phyloP scores from a whole-genome alignment of 2,888 invertebrate genomes.

The Antheraea yamamai region DNA sequence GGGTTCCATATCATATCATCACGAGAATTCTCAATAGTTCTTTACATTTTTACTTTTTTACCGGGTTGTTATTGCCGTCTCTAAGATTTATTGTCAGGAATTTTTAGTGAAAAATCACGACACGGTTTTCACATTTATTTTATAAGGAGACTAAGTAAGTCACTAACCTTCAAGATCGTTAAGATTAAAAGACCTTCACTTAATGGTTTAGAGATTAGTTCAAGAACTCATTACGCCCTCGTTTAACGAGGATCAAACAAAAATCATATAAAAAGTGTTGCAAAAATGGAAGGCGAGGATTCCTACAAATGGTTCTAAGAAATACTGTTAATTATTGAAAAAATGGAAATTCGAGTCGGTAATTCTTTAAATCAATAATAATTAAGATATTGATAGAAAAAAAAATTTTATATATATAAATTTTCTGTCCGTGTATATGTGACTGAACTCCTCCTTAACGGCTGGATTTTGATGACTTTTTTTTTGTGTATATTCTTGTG shows the following conservation, averaged over 20 bases:
- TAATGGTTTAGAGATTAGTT: not conserved
- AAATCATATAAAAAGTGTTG: not conserved
- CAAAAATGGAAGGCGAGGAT: not conserved
- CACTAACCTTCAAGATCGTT: not conserved
- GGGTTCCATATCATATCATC: no score
- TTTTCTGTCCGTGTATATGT: no score
- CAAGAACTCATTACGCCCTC: not conserved
- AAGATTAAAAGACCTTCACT: not conserved
- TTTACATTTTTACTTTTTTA: not conserved
- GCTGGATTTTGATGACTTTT: no score
- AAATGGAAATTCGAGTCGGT: not conserved
- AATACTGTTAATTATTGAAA: not conserved
- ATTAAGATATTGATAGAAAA: not conserved
- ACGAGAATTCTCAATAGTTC: no score
- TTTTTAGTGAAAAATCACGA: not conserved
- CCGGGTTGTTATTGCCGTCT: not conserved
- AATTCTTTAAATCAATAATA: not conserved
- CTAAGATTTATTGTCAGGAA: not conserved
- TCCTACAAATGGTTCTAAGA: not conserved
- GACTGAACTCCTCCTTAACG: no score
- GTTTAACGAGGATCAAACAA: not conserved
- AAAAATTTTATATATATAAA: no score
- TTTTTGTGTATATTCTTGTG: no score
- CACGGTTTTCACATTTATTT: not conserved
- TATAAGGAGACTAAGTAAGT: not conserved